Base-by-base conservation (phyloP, 2,797 vertebrate species). In the Tokudaia tokunoshimensis region DNA sequence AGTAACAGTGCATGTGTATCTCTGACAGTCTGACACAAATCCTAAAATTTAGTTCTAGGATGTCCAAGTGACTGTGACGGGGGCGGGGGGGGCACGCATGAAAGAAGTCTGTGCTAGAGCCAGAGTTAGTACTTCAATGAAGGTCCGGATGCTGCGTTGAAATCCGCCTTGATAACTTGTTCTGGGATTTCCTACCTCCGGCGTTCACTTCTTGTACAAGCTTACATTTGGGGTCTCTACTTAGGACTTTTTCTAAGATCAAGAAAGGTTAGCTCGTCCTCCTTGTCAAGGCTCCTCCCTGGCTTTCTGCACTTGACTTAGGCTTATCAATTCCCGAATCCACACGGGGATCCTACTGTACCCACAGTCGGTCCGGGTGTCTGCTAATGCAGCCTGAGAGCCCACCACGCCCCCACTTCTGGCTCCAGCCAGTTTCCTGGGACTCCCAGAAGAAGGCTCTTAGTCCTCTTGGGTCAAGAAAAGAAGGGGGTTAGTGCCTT, bases 1-100 rank as follows among this genome's bases (percentile, higher is more conserved):
- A 65, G 63, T 29, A 50, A 61, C 87, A 72, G 59, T 72, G 50
- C 22, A 8, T n/a, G 50, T 63, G 50, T 6, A 1, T 57, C 59
- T 63, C 44, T 72, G 55, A 82, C 34, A 52, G 57, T 76, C 29
- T 80, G 70, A 65, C 47, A 91, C 70, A 78, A 84, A 59, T 47
- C 37, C 41, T 86, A 65, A 20, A 44, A 50, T 52, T 12, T 26
- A 12, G 79, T 47, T 94, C 85, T 85, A 31, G 87, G 67, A 59
- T 57, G 41, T 29, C 86, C 55, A 29, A 79, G 78, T 26, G 50
- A 22, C 92, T 61, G 19, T 47, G 14, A 8, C 2, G 41, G 20
- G 11, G 6, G 57, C 44, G 14, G 11, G 41, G 41, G 20, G 11
- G 6, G 57, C 44, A 94, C 44, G 14, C 70, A 24, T 24, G 31